Percentiles rank a stretch among this genome's conserved stretches.
Conservation (phyloP, 2,113 vertebrate species). For the Trichechus manatus region DNA sequence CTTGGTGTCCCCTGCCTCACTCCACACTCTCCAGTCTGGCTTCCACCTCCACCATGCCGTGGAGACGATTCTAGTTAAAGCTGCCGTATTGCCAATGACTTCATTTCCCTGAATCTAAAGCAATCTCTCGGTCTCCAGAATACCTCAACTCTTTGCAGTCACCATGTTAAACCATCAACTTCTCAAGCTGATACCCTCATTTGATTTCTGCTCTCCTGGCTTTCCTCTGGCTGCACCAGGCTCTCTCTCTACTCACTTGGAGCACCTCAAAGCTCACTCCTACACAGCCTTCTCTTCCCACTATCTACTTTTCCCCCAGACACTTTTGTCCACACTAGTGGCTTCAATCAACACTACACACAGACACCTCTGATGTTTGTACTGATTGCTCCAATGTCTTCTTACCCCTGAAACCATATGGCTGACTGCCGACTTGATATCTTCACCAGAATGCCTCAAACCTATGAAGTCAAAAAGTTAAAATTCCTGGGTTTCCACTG, state of each 20-base stretch:
- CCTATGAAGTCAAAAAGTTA: neutral
- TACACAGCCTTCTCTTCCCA: no score
- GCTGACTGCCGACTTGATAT: neutral
- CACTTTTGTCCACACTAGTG: accelerated
- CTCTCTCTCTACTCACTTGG: accelerated
- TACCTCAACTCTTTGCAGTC: neutral
- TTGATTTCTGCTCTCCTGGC: neutral
- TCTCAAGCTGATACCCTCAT: neutral
- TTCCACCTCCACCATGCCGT: accelerated
- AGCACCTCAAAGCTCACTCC: neutral
- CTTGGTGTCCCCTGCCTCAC: neutral
- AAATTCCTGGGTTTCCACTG: accelerated
- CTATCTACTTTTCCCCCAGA: accelerated
- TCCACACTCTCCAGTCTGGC: neutral
- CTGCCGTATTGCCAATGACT: accelerated
- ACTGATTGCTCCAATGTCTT: neutral
- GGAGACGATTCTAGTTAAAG: accelerated
- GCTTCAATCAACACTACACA: accelerated
- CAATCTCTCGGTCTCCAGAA: neutral
- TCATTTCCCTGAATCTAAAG: neutral
- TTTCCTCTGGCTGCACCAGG: neutral
- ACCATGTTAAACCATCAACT: neutral
- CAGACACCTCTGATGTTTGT: no score
- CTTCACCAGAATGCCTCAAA: neutral
- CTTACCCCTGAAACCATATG: neutral